A percentile compares a stretch with the other conserved stretches of the same genome.
phyloP scores from a whole-genome alignment of 2,113 vertebrate species.

The Melanotaenia duboulayi region DNA sequence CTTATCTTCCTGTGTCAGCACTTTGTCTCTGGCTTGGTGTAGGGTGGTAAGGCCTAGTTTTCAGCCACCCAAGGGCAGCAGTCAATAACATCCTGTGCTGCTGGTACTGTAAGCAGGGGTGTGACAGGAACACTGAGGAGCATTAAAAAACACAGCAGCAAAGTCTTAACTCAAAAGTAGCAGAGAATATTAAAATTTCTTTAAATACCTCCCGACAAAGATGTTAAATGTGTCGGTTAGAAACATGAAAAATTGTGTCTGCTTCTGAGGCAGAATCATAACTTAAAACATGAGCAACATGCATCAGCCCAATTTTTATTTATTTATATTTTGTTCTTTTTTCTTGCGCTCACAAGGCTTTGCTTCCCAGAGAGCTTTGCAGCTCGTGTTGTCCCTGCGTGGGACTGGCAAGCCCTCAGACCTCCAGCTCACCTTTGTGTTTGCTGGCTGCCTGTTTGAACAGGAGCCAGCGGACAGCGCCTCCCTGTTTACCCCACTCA shows the following conservation, averaged over 20 bases:
- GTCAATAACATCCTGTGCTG: slow-evolving; percentile 69
- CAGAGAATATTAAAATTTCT: slow-evolving; percentile 14
- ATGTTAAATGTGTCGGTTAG: neutral
- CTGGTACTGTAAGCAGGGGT: slow-evolving; percentile 47
- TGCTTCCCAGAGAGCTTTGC: slow-evolving; percentile 63
- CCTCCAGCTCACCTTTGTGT: slow-evolving; percentile 74
- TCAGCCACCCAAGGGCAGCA: slow-evolving; percentile 78
- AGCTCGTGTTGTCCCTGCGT: slow-evolving; percentile 17
- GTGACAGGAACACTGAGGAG: slow-evolving; percentile 33
- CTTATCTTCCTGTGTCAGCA: slow-evolving; percentile 79
- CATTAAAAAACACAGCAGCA: slow-evolving; percentile 15
- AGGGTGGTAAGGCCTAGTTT: slow-evolving; percentile 77
- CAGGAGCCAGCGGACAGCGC: slow-evolving; percentile 66
- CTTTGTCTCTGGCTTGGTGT: slow-evolving; percentile 71
- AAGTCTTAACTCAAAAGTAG: slow-evolving; percentile 46
- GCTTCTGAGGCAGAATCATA: neutral
- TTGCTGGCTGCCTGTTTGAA: slow-evolving; percentile 71
- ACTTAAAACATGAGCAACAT: slow-evolving; percentile 26
- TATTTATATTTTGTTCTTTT: slow-evolving; percentile 9
- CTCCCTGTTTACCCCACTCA: slow-evolving; percentile 79
- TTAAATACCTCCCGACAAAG: neutral
- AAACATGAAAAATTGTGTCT: no score
- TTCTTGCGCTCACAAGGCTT: slow-evolving; percentile 25
- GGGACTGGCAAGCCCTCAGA: slow-evolving; percentile 60
- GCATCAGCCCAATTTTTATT: neutral